Conservation (phyloP, 1,140 invertebrate genomes). For the Plectrocnemia conspersa region DNA sequence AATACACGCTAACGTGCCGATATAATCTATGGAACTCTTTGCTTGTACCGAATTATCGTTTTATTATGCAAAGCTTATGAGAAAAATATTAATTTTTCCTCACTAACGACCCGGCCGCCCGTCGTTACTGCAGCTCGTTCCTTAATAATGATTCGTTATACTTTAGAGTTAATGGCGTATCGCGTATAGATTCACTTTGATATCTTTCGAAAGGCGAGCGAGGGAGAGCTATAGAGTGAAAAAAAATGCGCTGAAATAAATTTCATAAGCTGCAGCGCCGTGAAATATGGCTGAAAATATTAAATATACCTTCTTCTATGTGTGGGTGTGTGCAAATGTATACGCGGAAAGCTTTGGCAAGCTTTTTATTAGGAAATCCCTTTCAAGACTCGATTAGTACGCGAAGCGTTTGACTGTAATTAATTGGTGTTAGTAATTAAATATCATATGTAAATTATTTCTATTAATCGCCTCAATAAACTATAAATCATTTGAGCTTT, state of each 20-base stretch:
- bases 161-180: constrained; percentile 29
- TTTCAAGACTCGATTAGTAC: too few relatives aligned
- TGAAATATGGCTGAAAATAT: constrained; percentile 7
- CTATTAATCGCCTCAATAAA: too few relatives aligned
- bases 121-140: constrained; percentile 31
- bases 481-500: too few relatives aligned
- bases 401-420: too few relatives aligned
- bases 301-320: too few relatives aligned
- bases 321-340: too few relatives aligned
- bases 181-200: constrained; percentile 32
- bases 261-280: neutral
- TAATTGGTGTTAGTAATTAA: too few relatives aligned
- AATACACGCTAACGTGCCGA: constrained; percentile 22
- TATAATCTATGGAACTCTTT: constrained; percentile 33
- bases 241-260: neutral
- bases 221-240: too few relatives aligned
- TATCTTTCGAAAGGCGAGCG: constrained; percentile 18
- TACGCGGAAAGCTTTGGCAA: too few relatives aligned
- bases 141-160: constrained; percentile 34
- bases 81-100: constrained; percentile 36
- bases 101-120: constrained; percentile 31
- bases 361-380: too few relatives aligned
- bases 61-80: constrained; percentile 37
- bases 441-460: too few relatives aligned
- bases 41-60: constrained; percentile 33